These are phyloP conservation scores for Oreochromis tanganicae DNA, from an alignment of 2,113 vertebrate genomes.

Conservation along the genomic window DNA sequence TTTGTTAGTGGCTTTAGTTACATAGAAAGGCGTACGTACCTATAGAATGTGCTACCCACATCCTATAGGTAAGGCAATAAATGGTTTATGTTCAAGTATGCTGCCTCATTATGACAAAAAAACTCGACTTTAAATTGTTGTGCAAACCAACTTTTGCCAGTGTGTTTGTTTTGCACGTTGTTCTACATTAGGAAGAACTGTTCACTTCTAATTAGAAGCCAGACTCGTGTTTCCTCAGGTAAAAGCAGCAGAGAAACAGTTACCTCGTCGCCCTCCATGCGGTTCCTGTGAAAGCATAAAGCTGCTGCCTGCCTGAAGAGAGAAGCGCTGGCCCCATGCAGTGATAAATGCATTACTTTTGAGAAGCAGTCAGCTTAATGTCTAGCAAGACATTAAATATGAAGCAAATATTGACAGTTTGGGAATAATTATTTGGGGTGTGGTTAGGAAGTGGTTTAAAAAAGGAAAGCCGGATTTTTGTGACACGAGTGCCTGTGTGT, in stretches of 20 bases:
- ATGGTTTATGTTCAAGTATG: background rate
- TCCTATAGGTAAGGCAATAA: background rate
- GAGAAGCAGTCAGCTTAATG: conserved; percentile 22
- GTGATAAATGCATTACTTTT: conserved; percentile 30
- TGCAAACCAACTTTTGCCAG: background rate
- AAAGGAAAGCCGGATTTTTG: conserved; percentile 3
- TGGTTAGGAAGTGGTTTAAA: background rate
- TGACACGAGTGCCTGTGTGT: background rate
- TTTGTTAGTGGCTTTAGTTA: background rate
- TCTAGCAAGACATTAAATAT: conserved; percentile 7
- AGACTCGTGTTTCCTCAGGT: conserved; percentile 4
- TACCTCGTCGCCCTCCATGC: background rate
- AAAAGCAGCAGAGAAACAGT: background rate
- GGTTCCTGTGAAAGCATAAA: background rate
- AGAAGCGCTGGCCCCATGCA: background rate
- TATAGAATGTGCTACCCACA: background rate
- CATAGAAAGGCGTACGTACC: background rate
- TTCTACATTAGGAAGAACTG: background rate
- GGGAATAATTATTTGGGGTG: background rate
- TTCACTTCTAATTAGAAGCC: conserved; percentile 1
- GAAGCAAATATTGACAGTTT: conserved; percentile 34
- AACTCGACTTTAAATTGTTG: background rate
- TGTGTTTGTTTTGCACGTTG: background rate
- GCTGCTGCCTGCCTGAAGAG: conserved; percentile 6
- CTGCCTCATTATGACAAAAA: background rate